A percentile compares a stretch with the other conserved stretches of the same genome.
These are phyloP conservation scores for Myiozetetes cayanensis DNA, from an alignment of 2,113 vertebrate genomes.

Conservation along the genomic window DNA sequence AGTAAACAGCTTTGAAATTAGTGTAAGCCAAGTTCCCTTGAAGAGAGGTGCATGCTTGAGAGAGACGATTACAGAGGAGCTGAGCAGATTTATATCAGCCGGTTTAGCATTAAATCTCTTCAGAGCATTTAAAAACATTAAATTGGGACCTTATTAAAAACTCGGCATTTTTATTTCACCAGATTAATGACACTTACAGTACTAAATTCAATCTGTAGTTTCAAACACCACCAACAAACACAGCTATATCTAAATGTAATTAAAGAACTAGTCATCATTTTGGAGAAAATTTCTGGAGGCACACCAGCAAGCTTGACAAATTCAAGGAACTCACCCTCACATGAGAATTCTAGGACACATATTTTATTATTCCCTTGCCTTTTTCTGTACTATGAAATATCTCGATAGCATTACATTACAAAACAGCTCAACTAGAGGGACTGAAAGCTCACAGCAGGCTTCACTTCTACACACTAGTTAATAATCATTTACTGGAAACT, in stretches of 20 bases:
- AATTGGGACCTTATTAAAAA: conserved; percentile 35
- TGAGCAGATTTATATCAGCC: conserved; percentile 11
- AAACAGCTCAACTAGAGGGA: not conserved
- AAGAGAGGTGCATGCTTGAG: not conserved
- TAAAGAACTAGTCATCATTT: conserved; percentile 32
- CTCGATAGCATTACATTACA: not conserved
- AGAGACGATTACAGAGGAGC: conserved; percentile 39
- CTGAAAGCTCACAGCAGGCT: not conserved
- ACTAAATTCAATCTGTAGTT: conserved; percentile 41
- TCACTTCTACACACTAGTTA: not conserved
- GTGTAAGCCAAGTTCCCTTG: not conserved
- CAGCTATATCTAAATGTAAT: conserved; percentile 6
- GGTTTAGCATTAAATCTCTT: conserved; percentile 25
- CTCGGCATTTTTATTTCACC: conserved; percentile 34
- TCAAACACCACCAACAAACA: conserved; percentile 5
- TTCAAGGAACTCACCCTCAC: not conserved
- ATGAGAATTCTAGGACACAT: not conserved
- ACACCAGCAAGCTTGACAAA: conserved; percentile 5
- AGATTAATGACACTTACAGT: conserved; percentile 40
- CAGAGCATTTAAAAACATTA: conserved; percentile 48
- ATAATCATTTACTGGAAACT: not conserved
- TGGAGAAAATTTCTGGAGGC: conserved; percentile 8
- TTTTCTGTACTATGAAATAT: not conserved
- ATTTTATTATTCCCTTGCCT: not conserved
- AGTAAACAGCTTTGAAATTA: conserved; percentile 39